Conservation (phyloP, 1,140 invertebrate genomes). For the Drosophila lini region DNA sequence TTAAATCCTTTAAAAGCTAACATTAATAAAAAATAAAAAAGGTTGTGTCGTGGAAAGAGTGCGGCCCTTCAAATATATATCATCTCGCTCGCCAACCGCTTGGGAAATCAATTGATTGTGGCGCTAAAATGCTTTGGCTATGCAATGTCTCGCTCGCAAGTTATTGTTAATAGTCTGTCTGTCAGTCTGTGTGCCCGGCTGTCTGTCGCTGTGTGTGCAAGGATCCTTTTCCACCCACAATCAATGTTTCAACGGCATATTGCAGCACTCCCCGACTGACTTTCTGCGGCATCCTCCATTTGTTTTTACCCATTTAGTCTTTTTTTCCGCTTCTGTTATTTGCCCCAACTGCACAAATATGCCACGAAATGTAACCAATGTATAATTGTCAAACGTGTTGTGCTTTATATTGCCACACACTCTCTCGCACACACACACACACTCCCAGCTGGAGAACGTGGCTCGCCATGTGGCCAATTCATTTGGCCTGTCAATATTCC, state of each 20-base stretch:
- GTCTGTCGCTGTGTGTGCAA: constrained; percentile 8
- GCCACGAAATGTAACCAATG: constrained; percentile 77
- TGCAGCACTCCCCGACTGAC: constrained; percentile 44
- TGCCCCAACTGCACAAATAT: constrained; percentile 74
- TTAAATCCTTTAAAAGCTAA: constrained; percentile 53
- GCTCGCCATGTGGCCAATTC: constrained; percentile 53
- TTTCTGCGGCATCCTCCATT: constrained; percentile 47
- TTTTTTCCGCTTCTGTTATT: constrained; percentile 47
- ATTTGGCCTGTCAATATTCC: constrained; percentile 68
- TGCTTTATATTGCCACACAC: constrained; percentile 63
- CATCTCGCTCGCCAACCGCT: constrained; percentile 51
- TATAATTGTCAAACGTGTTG: constrained; percentile 82
- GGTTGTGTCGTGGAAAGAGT: background rate
- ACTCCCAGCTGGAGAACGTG: constrained; percentile 23
- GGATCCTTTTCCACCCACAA: constrained; percentile 33
- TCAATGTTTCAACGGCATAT: constrained; percentile 69
- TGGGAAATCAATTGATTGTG: constrained; percentile 82
- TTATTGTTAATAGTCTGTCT: constrained; percentile 49
- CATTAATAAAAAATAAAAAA: constrained; percentile 8
- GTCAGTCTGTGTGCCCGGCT: constrained; percentile 29
- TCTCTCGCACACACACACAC: constrained; percentile 6
- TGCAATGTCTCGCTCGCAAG: constrained; percentile 15
- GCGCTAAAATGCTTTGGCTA: constrained; percentile 71
- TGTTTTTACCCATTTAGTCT: constrained; percentile 10
- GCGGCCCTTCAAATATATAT: constrained; percentile 31